These are phyloP conservation scores for Neotragus pygmaeus DNA, from an alignment of 2,113 vertebrate genomes.

Conservation along the genomic window DNA sequence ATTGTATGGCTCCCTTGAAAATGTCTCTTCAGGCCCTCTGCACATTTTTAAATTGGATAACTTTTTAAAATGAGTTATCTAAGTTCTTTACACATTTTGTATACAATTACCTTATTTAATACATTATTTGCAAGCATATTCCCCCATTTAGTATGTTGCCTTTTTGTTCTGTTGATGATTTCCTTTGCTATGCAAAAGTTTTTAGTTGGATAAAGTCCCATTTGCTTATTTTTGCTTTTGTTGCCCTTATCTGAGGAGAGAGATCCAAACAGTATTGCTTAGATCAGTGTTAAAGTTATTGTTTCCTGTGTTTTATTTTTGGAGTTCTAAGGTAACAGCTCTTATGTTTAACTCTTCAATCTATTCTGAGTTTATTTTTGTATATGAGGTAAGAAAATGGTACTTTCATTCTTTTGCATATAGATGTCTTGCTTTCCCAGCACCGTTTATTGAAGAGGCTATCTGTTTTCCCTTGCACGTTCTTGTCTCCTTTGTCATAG, in stretches of 20 bases:
- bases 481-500: background rate
- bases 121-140: background rate
- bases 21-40: background rate
- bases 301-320: background rate
- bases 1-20: background rate
- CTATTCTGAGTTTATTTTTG: background rate
- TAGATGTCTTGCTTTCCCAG: background rate
- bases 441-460: background rate
- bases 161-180: background rate
- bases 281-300: background rate
- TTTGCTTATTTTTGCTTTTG: background rate
- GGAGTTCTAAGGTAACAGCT: background rate
- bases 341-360: background rate
- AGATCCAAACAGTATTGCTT: background rate
- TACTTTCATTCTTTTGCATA: background rate
- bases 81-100: background rate
- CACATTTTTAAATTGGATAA: background rate
- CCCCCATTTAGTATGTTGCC: background rate
- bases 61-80: background rate
- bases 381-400: background rate
- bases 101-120: background rate
- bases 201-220: background rate
- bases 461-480: background rate
- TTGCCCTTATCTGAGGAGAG: background rate
- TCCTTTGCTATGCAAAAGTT: background rate